These are phyloP conservation scores for Linyphia triangularis DNA, from an alignment of 2,888 invertebrate genomes.

Conservation along the genomic window DNA sequence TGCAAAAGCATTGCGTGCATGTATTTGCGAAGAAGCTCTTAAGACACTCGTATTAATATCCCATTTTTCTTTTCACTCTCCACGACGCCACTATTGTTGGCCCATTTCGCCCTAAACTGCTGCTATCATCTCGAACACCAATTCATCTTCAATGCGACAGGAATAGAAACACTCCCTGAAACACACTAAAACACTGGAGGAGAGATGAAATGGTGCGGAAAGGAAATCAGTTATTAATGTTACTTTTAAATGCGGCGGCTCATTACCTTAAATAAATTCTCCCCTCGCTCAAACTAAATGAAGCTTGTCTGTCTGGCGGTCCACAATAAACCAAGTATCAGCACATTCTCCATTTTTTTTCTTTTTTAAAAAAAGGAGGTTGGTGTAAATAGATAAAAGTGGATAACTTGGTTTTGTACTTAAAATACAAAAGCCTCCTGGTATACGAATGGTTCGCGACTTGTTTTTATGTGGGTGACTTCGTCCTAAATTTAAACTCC, in stretches of 20 bases:
- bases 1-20: no score
- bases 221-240: not conserved
- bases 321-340: not conserved
- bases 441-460: not conserved
- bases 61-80: no score
- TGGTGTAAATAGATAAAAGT: not conserved
- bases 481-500: constrained; percentile 57
- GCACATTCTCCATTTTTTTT: not conserved
- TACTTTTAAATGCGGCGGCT: not conserved
- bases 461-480: constrained; percentile 63
- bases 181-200: no score
- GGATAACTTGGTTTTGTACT: not conserved
- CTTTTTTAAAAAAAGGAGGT: no score
- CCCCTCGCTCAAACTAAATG: not conserved
- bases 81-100: not conserved
- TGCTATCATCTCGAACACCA: not conserved
- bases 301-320: not conserved
- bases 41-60: no score
- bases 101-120: not conserved
- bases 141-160: not conserved
- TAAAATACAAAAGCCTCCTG: not conserved
- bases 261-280: not conserved
- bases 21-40: no score
- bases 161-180: not conserved
- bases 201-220: not conserved